Evolutionary conservation across 1,140 invertebrate genomes (phyloP).

Genomic region (Arion vulgaris): DNA sequence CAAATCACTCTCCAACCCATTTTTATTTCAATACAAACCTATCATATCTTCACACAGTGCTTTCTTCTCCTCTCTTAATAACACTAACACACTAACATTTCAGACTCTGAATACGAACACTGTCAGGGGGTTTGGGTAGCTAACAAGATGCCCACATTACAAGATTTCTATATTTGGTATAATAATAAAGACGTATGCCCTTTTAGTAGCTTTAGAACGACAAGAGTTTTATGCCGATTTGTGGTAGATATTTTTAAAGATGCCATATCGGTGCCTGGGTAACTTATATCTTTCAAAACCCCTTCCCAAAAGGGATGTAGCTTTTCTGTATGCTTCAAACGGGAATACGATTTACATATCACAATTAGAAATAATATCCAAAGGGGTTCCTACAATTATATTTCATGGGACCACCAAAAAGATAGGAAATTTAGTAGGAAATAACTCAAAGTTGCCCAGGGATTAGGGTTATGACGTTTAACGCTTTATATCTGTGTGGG

Average conservation of each 20-base stretch:
- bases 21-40: too few species aligned
- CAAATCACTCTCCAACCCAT: too few species aligned
- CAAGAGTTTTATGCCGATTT: neutral
- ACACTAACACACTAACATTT: too few species aligned
- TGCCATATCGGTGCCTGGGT: neutral
- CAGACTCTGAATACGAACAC: neutral
- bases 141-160: neutral
- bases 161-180: neutral
- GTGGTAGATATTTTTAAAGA: neutral
- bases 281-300: neutral
- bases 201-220: neutral
- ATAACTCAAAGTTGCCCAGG: neutral
- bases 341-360: neutral
- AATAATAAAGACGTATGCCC: neutral
- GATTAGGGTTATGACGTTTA: neutral
- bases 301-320: neutral
- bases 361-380: neutral
- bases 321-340: neutral
- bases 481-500: too few species aligned
- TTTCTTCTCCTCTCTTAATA: too few species aligned
- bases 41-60: too few species aligned
- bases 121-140: neutral
- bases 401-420: neutral
- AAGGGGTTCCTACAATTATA: neutral
- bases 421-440: neutral